phyloP scores from a whole-genome alignment of 2,113 vertebrate genomes.

The Merops nubicus region DNA sequence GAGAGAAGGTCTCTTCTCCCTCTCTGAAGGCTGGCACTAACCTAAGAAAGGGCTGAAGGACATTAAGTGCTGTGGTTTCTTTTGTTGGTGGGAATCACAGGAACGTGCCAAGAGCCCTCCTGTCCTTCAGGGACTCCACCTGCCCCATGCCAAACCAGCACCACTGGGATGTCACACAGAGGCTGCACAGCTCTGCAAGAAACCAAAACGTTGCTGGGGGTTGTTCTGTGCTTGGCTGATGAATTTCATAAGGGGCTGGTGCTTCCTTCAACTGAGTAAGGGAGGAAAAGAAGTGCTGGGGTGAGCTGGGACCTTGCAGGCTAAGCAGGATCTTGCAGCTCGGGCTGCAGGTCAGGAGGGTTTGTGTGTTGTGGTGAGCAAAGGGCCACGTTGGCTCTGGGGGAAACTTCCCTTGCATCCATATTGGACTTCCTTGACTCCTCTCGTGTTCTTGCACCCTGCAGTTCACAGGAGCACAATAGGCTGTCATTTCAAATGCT shows the following conservation, averaged over 20 bases:
- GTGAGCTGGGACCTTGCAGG: neutral
- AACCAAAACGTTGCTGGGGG: accelerated
- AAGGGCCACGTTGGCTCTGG: neutral
- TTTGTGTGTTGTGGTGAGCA: neutral
- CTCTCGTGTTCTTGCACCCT: neutral
- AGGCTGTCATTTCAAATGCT: neutral
- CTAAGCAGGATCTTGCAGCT: neutral
- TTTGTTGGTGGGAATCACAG: neutral
- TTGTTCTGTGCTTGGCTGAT: neutral
- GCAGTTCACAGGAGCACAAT: neutral
- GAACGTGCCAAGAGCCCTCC: neutral
- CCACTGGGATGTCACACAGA: neutral
- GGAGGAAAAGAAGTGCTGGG: neutral
- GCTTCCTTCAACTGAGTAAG: neutral
- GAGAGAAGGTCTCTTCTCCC: neutral
- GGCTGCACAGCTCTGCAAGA: neutral
- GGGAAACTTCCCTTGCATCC: neutral
- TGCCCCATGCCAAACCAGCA: accelerated
- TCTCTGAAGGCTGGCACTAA: neutral
- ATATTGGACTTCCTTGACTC: neutral
- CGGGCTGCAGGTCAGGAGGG: neutral
- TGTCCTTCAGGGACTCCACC: neutral
- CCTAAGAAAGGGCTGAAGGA: neutral
- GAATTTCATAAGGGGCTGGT: neutral
- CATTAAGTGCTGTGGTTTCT: neutral